A percentile compares a stretch with the other conserved stretches of the same genome.
Evolutionary conservation across 2,888 invertebrate species (phyloP).

Genomic region (Drosophila planitibia): DNA sequence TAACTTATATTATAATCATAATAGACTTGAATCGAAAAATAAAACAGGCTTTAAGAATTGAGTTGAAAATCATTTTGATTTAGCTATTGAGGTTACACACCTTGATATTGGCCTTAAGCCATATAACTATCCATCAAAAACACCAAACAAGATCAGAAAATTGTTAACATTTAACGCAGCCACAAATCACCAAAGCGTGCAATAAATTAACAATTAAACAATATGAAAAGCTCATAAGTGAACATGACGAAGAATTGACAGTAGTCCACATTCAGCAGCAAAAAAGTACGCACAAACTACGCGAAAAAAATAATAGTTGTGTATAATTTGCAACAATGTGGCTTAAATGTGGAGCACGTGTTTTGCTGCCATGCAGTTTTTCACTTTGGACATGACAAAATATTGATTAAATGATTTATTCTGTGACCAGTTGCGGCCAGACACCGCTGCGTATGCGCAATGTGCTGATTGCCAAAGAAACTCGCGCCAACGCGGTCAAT

Average conservation of each 20-base stretch:
- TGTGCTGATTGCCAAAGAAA: constrained; percentile 47
- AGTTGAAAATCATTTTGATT: not conserved
- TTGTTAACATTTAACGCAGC: constrained; percentile 25
- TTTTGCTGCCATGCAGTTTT: constrained; percentile 62
- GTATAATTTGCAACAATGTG: constrained; percentile 24
- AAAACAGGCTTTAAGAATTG: not conserved
- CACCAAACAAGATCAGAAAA: constrained; percentile 2
- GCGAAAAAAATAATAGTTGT: not conserved
- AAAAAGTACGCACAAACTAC: constrained; percentile 2
- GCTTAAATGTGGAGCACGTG: constrained; percentile 73
- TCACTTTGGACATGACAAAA: constrained; percentile 70
- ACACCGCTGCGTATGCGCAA: constrained; percentile 72
- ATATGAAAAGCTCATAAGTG: constrained; percentile 63
- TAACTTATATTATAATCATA: not conserved
- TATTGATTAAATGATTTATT: constrained; percentile 79
- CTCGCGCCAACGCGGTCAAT: constrained; percentile 62
- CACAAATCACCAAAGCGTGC: constrained; percentile 48
- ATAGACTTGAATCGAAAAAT: not conserved
- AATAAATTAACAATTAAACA: constrained; percentile 76
- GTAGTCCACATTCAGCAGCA: constrained; percentile 14
- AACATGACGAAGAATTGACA: constrained; percentile 65
- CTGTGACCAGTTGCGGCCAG: constrained; percentile 30
- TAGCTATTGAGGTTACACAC: constrained; percentile 5
- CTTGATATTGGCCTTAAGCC: constrained; percentile 50
- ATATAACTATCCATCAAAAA: not conserved